phyloP scores from a whole-genome alignment of 37 sponge, comb jelly and placozoan genomes.

The Cladorhizidae sp. region DNA sequence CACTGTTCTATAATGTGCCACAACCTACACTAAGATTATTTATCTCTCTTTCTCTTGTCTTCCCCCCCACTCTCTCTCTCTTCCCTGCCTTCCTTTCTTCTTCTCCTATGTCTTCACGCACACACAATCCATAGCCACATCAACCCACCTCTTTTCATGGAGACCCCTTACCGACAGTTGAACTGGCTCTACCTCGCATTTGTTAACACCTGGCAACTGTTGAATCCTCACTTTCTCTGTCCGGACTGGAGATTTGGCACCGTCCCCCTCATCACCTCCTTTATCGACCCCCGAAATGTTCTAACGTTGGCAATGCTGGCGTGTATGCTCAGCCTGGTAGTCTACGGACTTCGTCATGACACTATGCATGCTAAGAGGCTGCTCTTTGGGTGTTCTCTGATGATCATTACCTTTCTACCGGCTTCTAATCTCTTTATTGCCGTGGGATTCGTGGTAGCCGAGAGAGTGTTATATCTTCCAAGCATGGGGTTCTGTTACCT shows the following conservation, averaged over 20 bases:
- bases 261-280: slow-evolving; percentile 66
- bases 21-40: no score
- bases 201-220: slow-evolving; percentile 77
- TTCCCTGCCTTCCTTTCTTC: not conserved
- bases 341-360: not conserved
- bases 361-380: not conserved
- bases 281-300: slow-evolving; percentile 72
- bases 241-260: slow-evolving; percentile 92
- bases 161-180: slow-evolving; percentile 80
- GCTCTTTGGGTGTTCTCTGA: slow-evolving; percentile 64
- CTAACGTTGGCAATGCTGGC: slow-evolving; percentile 50
- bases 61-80: not conserved
- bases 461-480: slow-evolving; percentile 89
- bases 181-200: slow-evolving; percentile 79
- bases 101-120: no score
- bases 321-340: not conserved
- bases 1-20: no score
- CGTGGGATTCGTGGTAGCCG: slow-evolving; percentile 93
- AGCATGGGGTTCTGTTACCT: slow-evolving; percentile 66
- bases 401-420: slow-evolving; percentile 80
- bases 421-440: slow-evolving; percentile 92
- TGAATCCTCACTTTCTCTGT: slow-evolving; percentile 72
- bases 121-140: slow-evolving; percentile 65
- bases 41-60: not conserved
- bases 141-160: slow-evolving; percentile 74